These are phyloP conservation scores for Eristalis tenax DNA, from an alignment of 2,888 invertebrate genomes.

Conservation along the genomic window DNA sequence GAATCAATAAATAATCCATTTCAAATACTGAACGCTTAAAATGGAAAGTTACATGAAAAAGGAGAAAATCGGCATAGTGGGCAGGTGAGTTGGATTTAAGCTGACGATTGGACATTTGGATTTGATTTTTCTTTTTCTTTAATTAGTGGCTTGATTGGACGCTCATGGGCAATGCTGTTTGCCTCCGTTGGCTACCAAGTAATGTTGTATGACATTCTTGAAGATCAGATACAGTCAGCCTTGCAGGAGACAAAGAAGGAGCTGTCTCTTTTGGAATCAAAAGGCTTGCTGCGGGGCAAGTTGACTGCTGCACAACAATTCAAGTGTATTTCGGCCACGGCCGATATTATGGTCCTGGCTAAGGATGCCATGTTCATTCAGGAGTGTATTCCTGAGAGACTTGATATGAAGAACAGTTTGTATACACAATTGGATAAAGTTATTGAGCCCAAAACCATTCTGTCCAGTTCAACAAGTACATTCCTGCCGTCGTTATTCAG, in stretches of 20 bases:
- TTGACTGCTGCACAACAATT: conserved; percentile 89
- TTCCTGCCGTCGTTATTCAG: conserved; percentile 94
- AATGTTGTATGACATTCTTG: conserved; percentile 90
- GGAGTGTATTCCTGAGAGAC: conserved; percentile 96
- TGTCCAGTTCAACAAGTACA: conserved; percentile 97
- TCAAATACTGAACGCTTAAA: conserved; percentile 7
- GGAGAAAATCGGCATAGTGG: conserved; percentile 89
- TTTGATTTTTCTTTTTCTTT: no score
- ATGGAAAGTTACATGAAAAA: conserved; percentile 80
- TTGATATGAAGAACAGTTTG: conserved; percentile 91
- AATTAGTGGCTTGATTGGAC: conserved; percentile 95
- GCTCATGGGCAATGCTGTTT: conserved; percentile 98
- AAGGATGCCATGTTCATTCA: conserved; percentile 91
- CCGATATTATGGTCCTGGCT: conserved; percentile 86
- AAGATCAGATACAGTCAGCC: conserved; percentile 88
- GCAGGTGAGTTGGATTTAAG: conserved; percentile 84
- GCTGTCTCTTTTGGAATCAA: conserved; percentile 86
- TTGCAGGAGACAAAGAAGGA: conserved; percentile 88
- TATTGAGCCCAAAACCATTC: conserved; percentile 88
- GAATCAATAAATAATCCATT: not conserved
- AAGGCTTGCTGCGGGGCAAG: conserved; percentile 89
- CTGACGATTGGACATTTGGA: no score
- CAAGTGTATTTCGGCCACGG: conserved; percentile 88
- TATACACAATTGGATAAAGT: conserved; percentile 90
- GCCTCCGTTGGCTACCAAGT: conserved; percentile 96